Conservation (phyloP, 1,140 invertebrate species). For the Drosophila sp. region DNA sequence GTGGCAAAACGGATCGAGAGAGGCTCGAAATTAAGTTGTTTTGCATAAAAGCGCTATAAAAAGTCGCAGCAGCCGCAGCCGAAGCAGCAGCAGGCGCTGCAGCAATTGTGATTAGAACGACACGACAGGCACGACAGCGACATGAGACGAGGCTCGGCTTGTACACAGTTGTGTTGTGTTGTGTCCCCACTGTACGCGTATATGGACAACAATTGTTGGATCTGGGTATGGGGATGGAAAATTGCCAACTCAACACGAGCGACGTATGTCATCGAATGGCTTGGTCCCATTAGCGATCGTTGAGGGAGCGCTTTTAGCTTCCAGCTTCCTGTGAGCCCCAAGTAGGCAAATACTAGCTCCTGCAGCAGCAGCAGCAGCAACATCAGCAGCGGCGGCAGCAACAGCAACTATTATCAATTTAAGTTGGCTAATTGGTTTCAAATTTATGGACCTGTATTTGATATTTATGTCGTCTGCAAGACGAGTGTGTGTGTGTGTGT, state of each 20-base stretch:
- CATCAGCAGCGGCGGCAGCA: slow-evolving; percentile 30
- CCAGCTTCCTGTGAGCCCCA: slow-evolving; percentile 50
- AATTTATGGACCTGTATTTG: slow-evolving; percentile 83
- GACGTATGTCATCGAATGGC: slow-evolving; percentile 80
- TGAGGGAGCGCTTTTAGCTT: slow-evolving; percentile 47
- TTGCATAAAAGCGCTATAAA: slow-evolving; percentile 81
- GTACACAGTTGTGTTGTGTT: slow-evolving; percentile 15
- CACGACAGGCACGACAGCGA: slow-evolving; percentile 79
- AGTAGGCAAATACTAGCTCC: slow-evolving; percentile 71
- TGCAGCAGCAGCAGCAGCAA: slow-evolving; percentile 18
- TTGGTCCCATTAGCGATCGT: slow-evolving; percentile 68
- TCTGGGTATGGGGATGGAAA: slow-evolving; percentile 38
- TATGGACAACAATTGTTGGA: slow-evolving; percentile 73
- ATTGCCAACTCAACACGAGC: slow-evolving; percentile 76
- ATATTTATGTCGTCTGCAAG: slow-evolving; percentile 79
- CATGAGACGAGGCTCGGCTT: slow-evolving; percentile 52
- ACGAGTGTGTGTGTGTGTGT: slow-evolving; percentile 25
- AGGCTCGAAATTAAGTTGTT: slow-evolving; percentile 76
- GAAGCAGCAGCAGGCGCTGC: slow-evolving; percentile 21
- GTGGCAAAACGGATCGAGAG: slow-evolving; percentile 47
- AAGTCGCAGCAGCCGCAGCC: slow-evolving; percentile 57
- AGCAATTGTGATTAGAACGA: slow-evolving; percentile 80
- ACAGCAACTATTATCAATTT: slow-evolving; percentile 79
- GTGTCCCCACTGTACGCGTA: slow-evolving; percentile 45
- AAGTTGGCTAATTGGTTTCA: slow-evolving; percentile 83